These are phyloP conservation scores for Pipra filicauda DNA, from an alignment of 2,113 vertebrate species.

Conservation along the genomic window DNA sequence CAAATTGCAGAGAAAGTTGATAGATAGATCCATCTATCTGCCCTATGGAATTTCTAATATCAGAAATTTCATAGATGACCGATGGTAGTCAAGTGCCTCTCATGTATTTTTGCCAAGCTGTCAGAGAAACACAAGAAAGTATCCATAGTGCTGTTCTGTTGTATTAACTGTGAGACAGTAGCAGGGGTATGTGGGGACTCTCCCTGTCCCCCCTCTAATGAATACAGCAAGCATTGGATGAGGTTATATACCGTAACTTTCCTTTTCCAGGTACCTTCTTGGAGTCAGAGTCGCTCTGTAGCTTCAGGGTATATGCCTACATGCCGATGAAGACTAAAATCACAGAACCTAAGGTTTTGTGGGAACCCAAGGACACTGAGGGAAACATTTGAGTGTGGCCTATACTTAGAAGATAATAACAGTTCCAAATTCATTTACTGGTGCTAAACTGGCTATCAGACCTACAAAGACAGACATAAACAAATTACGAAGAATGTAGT, in stretches of 20 bases:
- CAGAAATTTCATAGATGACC: neutral
- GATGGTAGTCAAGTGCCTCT: neutral
- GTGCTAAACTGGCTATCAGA: neutral
- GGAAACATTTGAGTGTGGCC: neutral
- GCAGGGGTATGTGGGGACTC: fast-evolving
- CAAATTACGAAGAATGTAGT: neutral
- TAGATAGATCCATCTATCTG: neutral
- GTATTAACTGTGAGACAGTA: neutral
- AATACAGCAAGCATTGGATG: neutral
- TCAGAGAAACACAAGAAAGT: neutral
- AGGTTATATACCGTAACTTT: neutral
- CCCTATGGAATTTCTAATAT: neutral
- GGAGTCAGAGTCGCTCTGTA: neutral
- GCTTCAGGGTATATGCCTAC: neutral
- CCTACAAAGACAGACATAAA: neutral
- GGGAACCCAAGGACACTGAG: too few species aligned
- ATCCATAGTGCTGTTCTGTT: neutral
- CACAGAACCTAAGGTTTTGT: neutral
- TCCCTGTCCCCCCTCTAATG: neutral
- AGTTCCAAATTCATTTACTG: neutral
- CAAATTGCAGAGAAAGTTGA: neutral
- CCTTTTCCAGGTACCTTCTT: neutral
- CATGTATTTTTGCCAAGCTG: neutral
- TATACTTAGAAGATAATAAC: neutral
- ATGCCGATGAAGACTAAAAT: neutral